phyloP scores from a whole-genome alignment of 64 coral and sea anemone species.

The Acropora yongei region DNA sequence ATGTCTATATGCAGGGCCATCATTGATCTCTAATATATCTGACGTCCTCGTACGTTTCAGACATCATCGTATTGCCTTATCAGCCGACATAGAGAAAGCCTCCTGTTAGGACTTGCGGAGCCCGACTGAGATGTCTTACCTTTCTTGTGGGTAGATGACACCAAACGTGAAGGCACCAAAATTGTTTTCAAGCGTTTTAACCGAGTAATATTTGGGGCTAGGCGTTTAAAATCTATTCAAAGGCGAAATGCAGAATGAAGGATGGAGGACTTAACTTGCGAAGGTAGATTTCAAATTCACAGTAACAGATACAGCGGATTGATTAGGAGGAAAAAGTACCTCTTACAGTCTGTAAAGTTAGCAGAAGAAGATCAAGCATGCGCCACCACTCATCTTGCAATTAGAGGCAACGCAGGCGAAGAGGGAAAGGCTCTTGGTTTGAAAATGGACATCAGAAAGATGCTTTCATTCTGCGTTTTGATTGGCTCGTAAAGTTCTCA shows the following conservation, averaged over 20 bases:
- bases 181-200: not conserved
- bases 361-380: not conserved
- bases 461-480: constrained; percentile 14
- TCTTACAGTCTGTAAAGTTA: not conserved
- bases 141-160: not conserved
- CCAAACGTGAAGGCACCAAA: not conserved
- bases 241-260: not conserved
- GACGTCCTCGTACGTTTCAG: too few relatives aligned
- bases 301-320: not conserved
- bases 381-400: not conserved
- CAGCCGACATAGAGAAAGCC: not conserved
- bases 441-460: constrained; percentile 38
- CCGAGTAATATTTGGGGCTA: not conserved
- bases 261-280: too few relatives aligned
- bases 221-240: not conserved
- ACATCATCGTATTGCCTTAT: not conserved
- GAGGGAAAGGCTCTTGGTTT: constrained; percentile 24
- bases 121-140: not conserved
- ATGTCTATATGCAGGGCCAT: too few relatives aligned
- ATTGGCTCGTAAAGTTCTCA: constrained; percentile 4
- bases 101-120: not conserved
- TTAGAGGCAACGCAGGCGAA: not conserved
- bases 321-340: not conserved
- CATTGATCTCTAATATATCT: too few relatives aligned
- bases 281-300: not conserved